phyloP scores from a whole-genome alignment of 2,888 invertebrate genomes.

The Salpingus planirostris region DNA sequence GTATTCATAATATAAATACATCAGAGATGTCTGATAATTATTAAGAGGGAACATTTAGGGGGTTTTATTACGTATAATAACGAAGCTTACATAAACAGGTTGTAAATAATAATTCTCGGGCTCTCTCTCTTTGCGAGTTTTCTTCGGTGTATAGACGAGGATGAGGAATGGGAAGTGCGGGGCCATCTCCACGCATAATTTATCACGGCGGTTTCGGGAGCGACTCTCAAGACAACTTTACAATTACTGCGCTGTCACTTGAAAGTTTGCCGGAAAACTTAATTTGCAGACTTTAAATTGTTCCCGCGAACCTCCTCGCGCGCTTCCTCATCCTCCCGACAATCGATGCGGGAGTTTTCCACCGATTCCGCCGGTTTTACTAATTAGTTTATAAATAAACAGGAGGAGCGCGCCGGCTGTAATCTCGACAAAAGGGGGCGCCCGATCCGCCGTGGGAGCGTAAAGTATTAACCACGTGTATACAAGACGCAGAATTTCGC shows the following conservation, averaged over 20 bases:
- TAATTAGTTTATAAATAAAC: too few species aligned
- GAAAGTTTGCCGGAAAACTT: conserved; percentile 32
- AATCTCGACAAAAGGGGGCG: background rate
- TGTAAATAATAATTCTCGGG: conserved; percentile 25
- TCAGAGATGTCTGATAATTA: too few species aligned
- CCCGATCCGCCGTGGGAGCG: conserved; percentile 36
- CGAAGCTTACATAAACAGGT: conserved; percentile 22
- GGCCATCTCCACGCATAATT: conserved; percentile 22
- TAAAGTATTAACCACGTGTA: conserved; percentile 38
- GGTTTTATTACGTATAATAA: conserved; percentile 21
- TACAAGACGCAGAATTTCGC: conserved; percentile 33
- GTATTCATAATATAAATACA: too few species aligned
- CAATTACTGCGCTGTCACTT: conserved; percentile 32
- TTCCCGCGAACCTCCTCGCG: conserved; percentile 28
- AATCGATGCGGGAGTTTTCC: too few species aligned
- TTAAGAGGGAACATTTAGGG: conserved; percentile 12
- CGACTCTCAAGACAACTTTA: conserved; percentile 27
- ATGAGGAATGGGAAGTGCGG: conserved; percentile 4
- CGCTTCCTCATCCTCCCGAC: too few species aligned
- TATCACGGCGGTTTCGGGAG: conserved; percentile 21
- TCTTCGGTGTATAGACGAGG: too few species aligned
- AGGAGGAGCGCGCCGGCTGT: too few species aligned
- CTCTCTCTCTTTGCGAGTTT: too few species aligned
- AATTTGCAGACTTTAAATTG: conserved; percentile 33
- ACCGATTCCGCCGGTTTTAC: too few species aligned